Percentiles rank a stretch among this genome's conserved stretches.
Conservation (phyloP, 2,113 vertebrate species). For the Labeo catla region DNA sequence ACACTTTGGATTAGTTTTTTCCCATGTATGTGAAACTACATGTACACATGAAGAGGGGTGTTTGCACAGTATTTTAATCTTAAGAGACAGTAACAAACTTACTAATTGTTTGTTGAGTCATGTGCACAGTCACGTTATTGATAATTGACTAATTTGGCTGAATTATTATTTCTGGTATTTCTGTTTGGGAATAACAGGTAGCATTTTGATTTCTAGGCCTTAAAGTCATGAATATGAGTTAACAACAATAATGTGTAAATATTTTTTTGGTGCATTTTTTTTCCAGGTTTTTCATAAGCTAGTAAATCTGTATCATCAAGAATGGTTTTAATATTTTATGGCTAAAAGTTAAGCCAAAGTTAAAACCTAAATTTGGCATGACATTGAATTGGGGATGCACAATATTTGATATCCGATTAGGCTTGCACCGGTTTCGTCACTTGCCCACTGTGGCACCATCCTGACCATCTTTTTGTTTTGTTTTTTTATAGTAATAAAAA, state of each 20-base stretch:
- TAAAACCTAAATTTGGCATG: too few species aligned
- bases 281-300: neutral
- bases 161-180: neutral
- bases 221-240: neutral
- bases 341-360: neutral
- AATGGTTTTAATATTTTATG: neutral
- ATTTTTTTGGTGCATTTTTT: neutral
- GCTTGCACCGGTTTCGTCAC: too few species aligned
- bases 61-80: neutral
- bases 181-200: neutral
- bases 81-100: neutral
- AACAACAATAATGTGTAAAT: neutral
- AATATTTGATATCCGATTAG: too few species aligned
- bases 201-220: neutral
- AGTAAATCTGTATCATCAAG: neutral
- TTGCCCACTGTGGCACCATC: too few species aligned
- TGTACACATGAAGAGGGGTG: neutral
- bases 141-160: neutral
- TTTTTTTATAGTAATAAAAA: too few species aligned
- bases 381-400: too few species aligned
- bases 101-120: neutral
- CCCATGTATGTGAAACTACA: neutral
- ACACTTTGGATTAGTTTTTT: neutral
- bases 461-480: too few species aligned
- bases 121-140: neutral